Evolutionary conservation across 2,888 invertebrate genomes (phyloP), one percentile per base, ranked within the genome.

Genomic region (Liodrosophila aerea): DNA sequence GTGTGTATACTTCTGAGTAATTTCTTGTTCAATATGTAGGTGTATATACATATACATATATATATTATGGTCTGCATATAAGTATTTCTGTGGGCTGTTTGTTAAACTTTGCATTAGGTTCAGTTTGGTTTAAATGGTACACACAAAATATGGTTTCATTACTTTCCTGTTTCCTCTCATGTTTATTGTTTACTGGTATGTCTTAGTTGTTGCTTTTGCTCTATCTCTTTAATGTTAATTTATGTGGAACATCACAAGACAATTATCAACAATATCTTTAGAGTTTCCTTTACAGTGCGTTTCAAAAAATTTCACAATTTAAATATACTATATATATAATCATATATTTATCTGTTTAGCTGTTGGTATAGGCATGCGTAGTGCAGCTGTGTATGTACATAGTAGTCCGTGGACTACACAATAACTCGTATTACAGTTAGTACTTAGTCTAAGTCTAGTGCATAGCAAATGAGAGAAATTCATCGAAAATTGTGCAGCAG

Each of bases 41-140:
- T 59, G 53, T 47, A 44, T 41, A 22, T n/a, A n/a, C n/a, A n/a
- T n/a, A n/a, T n/a, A n/a, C n/a, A 27, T 18, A 36, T 53, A 37
- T 56, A 53, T 49, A 41, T 69, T 34, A 46, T 52, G 65, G 52
- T 69, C 60, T 71, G 60, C 54, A 57, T 43, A 44, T 65, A 57
- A 56, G 57, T 70, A 60, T 43, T 68, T 75, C 80, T 82, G 77
- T 77, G 83, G 77, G 83, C 69, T 77, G 73, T 63, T 80, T 66
- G 37, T 58, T 56, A 29, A 12, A 49, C 15, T 36, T 49, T 49
- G 22, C 39, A 44, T 50, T 58, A 59, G 41, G 40, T 52, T 56
- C n/a, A n/a, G 0, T 31, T 16, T 30, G 58, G 59, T 50, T 70
- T 64, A 75, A 76, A 68, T 61, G 44, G 60, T 65, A 64, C 70